These are phyloP conservation scores for Macaca fascicularis DNA, from an alignment of 2,113 vertebrate genomes.

Conservation along the genomic window DNA sequence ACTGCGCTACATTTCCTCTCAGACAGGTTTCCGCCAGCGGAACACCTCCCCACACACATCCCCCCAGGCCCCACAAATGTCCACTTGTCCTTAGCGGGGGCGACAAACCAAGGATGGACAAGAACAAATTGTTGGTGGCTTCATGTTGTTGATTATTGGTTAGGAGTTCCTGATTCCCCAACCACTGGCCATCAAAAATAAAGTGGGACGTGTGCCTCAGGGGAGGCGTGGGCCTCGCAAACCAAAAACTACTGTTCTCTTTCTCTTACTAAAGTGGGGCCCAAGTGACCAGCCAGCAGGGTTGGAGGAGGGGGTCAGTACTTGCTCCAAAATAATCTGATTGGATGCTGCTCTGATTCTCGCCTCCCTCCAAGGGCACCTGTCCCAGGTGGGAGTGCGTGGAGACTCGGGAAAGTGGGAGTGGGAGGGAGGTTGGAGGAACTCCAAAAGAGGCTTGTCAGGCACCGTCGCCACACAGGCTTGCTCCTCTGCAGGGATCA, in stretches of 20 bases:
- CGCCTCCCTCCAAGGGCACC: neutral
- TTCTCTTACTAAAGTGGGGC: neutral
- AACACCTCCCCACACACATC: neutral
- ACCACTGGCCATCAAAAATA: neutral
- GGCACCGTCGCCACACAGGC: neutral
- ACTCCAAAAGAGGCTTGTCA: neutral
- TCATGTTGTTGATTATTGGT: neutral
- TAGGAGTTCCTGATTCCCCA: neutral
- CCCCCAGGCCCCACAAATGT: neutral
- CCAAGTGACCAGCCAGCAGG: conserved; percentile 50
- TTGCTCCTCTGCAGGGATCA: neutral
- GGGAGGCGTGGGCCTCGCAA: neutral
- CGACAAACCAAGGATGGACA: neutral
- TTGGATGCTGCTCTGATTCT: conserved; percentile 12
- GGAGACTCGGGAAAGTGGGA: neutral
- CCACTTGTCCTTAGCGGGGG: neutral
- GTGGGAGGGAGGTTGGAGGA: neutral
- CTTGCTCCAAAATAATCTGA: conserved; percentile 38
- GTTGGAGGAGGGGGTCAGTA: neutral
- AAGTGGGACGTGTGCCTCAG: neutral
- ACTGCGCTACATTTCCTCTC: conserved; percentile 62
- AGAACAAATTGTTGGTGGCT: neutral
- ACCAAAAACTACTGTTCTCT: conserved; percentile 38
- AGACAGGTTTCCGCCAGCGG: accelerated
- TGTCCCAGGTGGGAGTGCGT: neutral